Evolutionary conservation across 2,797 vertebrate genomes (phyloP).

Genomic region (Apogon talboti): DNA sequence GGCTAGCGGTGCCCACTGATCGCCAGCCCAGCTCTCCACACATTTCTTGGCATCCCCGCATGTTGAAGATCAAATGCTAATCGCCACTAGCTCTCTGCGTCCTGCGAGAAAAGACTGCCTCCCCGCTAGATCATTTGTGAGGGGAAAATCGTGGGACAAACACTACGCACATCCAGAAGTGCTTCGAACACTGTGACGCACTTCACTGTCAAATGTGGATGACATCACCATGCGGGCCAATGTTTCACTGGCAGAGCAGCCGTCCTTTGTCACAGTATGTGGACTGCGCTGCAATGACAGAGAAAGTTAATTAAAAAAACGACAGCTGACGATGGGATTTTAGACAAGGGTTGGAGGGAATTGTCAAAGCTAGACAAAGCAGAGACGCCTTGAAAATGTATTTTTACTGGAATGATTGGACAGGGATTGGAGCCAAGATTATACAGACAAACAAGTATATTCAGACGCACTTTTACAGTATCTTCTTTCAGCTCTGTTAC

Average conservation of each 20-base stretch:
- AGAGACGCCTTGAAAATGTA: conserved; percentile 38
- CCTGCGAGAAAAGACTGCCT: conserved; percentile 41
- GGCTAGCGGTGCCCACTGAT: conserved; percentile 74
- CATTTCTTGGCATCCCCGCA: conserved; percentile 68
- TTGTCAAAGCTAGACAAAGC: conserved; percentile 42
- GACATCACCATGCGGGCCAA: conserved; percentile 22
- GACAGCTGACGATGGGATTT: conserved; percentile 43
- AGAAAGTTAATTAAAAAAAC: conserved; percentile 51
- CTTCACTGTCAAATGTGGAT: conserved; percentile 22
- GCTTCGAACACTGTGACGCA: conserved; percentile 34
- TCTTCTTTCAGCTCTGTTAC: conserved; percentile 60
- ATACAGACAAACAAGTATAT: conserved; percentile 26
- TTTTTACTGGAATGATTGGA: conserved; percentile 52
- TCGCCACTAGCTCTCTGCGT: conserved; percentile 48
- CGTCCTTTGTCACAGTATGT: conserved; percentile 44
- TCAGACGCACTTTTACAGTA: conserved; percentile 10
- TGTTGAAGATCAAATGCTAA: conserved; percentile 70
- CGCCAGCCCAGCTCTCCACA: conserved; percentile 66
- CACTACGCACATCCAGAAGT: conserved; percentile 43
- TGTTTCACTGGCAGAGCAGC: conserved; percentile 25
- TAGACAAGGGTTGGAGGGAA: conserved; percentile 24
- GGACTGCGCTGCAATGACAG: conserved; percentile 37
- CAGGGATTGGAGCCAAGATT: conserved; percentile 29
- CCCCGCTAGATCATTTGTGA: conserved; percentile 19
- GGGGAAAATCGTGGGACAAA: conserved; percentile 35